A percentile compares a stretch with the other conserved stretches of the same genome.
phyloP scores from a whole-genome alignment of 2,113 vertebrate genomes.

The Sinocyclocheilus anophthalmus region DNA sequence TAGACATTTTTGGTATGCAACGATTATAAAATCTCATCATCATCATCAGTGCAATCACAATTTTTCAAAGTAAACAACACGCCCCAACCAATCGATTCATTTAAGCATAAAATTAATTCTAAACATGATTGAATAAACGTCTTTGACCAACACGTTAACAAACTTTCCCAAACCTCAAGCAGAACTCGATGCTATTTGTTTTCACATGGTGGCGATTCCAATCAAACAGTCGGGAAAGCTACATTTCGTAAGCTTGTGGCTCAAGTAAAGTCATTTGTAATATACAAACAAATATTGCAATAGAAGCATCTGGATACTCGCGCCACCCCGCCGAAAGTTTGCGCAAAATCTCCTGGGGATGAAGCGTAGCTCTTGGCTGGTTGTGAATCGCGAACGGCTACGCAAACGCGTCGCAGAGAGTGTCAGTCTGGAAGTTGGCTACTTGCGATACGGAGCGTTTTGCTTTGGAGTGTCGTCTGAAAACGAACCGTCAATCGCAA shows the following conservation, averaged over 20 bases:
- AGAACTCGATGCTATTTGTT: not conserved
- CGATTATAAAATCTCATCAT: conserved; percentile 35
- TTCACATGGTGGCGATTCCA: not conserved
- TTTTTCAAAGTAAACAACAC: conserved; percentile 47
- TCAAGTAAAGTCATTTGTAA: conserved; percentile 21
- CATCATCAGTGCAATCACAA: conserved; percentile 57
- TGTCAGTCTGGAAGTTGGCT: conserved; percentile 10
- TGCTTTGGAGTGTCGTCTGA: no score
- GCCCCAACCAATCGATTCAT: not conserved
- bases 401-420: not conserved
- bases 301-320: not conserved
- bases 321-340: not conserved
- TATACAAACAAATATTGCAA: conserved; percentile 4
- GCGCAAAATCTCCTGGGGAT: not conserved
- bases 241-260: conserved; percentile 42
- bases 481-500: not conserved
- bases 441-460: not conserved
- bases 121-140: conserved; percentile 7
- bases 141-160: not conserved
- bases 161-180: not conserved
- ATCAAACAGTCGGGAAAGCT: conserved; percentile 44
- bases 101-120: not conserved
- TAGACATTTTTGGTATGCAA: conserved; percentile 46
- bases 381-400: conserved; percentile 3
- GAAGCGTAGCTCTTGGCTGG: not conserved